Evolutionary conservation across 2,888 invertebrate species (phyloP).

Genomic region (Mythimna ferrago): DNA sequence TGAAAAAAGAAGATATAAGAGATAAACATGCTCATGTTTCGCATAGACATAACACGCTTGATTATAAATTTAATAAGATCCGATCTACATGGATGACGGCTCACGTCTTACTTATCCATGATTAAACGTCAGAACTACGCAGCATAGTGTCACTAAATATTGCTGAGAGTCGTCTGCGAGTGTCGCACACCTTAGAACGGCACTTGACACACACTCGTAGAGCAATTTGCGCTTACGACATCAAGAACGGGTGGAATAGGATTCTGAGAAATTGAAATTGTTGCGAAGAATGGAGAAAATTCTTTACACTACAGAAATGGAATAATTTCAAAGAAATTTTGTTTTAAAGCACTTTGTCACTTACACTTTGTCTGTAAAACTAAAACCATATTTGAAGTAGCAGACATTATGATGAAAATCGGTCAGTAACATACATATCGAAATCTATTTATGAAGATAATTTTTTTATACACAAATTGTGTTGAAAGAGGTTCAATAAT

Average conservation of each 20-base stretch:
- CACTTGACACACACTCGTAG: slow-evolving; percentile 55
- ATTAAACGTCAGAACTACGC: slow-evolving; percentile 57
- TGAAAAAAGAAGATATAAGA: background rate
- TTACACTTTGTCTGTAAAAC: background rate
- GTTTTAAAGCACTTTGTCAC: background rate
- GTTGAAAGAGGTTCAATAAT: background rate
- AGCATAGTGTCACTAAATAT: slow-evolving; percentile 59
- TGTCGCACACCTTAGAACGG: slow-evolving; percentile 50
- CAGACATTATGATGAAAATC: background rate
- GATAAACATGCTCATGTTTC: background rate
- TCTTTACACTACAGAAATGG: slow-evolving; percentile 16
- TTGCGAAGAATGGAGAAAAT: slow-evolving; percentile 35
- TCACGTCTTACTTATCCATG: slow-evolving; percentile 15
- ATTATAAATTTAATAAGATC: slow-evolving; percentile 27
- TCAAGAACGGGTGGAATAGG: slow-evolving; percentile 55
- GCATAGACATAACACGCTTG: background rate
- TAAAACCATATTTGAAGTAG: background rate
- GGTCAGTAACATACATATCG: background rate
- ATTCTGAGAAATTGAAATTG: slow-evolving; percentile 60
- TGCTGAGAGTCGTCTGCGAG: slow-evolving; percentile 44
- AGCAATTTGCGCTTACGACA: slow-evolving; percentile 61
- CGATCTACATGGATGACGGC: background rate
- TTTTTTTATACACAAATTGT: background rate
- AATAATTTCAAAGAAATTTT: slow-evolving; percentile 23
- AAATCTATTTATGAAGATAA: background rate